phyloP scores from a whole-genome alignment of 2,888 invertebrate genomes.

The Nebria brevicollis region DNA sequence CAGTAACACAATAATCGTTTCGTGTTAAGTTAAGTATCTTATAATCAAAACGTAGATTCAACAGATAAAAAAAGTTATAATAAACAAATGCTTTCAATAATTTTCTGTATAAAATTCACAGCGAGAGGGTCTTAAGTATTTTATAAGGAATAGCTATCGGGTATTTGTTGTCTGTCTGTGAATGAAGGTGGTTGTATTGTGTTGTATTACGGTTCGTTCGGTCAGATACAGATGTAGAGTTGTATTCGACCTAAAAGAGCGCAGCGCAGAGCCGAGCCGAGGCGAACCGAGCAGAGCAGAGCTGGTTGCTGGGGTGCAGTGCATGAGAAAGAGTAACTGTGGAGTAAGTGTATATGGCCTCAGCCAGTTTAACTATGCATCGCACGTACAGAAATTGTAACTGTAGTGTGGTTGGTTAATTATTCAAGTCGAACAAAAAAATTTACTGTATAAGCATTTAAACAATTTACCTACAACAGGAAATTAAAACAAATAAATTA shows the following conservation, averaged over 20 bases:
- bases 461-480: slow-evolving; percentile 55
- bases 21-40: not conserved
- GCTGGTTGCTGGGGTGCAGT: not conserved
- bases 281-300: not conserved
- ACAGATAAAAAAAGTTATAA: too few relatives aligned
- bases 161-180: too few relatives aligned
- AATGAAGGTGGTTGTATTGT: too few relatives aligned
- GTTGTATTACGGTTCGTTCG: too few relatives aligned
- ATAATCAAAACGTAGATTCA: not conserved
- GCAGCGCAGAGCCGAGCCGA: not conserved
- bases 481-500: slow-evolving; percentile 61
- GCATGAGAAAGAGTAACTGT: not conserved
- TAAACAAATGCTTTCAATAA: too few relatives aligned
- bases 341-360: slow-evolving; percentile 12
- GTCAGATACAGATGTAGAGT: too few relatives aligned
- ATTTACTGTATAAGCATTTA: slow-evolving; percentile 45
- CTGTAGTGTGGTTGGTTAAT: slow-evolving; percentile 45
- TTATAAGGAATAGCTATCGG: too few relatives aligned
- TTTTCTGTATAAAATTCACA: too few relatives aligned
- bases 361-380: slow-evolving; percentile 27
- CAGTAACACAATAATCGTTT: not conserved
- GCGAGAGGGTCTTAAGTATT: too few relatives aligned
- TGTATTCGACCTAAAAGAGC: not conserved
- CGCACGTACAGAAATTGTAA: slow-evolving; percentile 45
- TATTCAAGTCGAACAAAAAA: slow-evolving; percentile 46